These are phyloP conservation scores for Myodes glareolus DNA, from an alignment of 2,113 vertebrate species.

Conservation along the genomic window DNA sequence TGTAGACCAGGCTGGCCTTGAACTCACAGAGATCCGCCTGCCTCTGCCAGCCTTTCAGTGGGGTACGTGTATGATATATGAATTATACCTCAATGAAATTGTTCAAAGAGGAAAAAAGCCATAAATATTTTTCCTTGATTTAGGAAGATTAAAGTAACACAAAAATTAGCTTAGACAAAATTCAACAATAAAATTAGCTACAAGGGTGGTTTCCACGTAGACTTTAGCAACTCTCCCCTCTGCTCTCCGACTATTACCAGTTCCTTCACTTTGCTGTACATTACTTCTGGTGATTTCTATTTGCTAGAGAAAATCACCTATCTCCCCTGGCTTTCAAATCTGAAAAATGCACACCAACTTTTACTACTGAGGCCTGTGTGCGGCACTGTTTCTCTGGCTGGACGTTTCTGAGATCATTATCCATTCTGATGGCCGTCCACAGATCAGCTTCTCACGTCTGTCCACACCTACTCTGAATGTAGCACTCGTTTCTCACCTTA, in stretches of 20 bases:
- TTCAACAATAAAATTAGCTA: background rate
- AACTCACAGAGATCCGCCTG: no score
- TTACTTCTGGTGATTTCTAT: background rate
- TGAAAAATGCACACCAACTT: background rate
- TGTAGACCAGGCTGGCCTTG: no score
- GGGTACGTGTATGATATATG: background rate
- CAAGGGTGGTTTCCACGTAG: background rate
- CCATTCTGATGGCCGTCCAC: background rate
- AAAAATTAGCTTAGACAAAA: background rate
- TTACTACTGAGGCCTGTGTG: background rate
- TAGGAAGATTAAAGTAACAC: background rate
- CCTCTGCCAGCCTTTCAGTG: background rate
- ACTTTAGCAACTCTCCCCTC: no score
- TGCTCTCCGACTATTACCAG: background rate
- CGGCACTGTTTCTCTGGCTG: background rate
- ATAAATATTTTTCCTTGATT: background rate
- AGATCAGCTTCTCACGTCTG: background rate
- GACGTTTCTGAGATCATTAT: background rate
- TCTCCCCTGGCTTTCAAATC: background rate
- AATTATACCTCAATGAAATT: background rate
- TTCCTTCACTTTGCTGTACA: background rate
- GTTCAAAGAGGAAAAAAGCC: background rate
- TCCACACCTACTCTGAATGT: background rate
- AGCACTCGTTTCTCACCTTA: background rate
- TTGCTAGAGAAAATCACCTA: background rate